Conservation (phyloP, 2,797 vertebrate genomes). For the Merluccius polli region DNA sequence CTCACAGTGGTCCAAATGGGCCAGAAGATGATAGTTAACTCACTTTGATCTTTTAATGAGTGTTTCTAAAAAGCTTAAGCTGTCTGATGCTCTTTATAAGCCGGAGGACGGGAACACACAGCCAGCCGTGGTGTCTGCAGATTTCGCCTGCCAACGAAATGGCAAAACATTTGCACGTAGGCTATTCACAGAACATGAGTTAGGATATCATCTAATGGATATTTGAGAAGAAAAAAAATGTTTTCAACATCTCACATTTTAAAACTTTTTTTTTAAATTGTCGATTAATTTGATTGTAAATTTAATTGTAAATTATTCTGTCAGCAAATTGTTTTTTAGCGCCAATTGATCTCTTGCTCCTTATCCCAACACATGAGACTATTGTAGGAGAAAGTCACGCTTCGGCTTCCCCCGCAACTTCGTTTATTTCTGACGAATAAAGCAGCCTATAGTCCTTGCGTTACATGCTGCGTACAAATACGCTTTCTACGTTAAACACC, state of each 20-base stretch:
- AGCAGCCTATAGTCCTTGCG: neutral
- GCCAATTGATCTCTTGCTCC: neutral
- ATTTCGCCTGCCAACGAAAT: neutral
- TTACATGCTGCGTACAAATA: neutral
- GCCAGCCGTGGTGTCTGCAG: constrained; percentile 14
- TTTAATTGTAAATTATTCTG: neutral
- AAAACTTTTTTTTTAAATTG: neutral
- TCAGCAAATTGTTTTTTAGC: neutral
- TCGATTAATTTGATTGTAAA: no score
- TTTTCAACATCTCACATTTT: neutral
- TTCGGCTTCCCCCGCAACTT: neutral
- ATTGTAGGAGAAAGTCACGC: neutral
- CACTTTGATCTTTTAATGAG: constrained; percentile 73
- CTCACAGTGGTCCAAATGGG: constrained; percentile 42
- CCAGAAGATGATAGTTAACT: constrained; percentile 54
- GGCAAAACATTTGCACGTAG: neutral
- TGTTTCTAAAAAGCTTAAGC: constrained; percentile 35
- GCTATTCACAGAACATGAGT: neutral
- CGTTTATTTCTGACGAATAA: neutral
- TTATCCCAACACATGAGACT: neutral
- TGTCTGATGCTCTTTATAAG: constrained; percentile 30
- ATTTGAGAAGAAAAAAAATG: neutral
- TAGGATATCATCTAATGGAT: neutral
- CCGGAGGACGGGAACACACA: neutral
- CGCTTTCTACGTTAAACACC: neutral